phyloP scores from a whole-genome alignment of 2,888 invertebrate genomes.

The Leptinotarsa tumamoca region DNA sequence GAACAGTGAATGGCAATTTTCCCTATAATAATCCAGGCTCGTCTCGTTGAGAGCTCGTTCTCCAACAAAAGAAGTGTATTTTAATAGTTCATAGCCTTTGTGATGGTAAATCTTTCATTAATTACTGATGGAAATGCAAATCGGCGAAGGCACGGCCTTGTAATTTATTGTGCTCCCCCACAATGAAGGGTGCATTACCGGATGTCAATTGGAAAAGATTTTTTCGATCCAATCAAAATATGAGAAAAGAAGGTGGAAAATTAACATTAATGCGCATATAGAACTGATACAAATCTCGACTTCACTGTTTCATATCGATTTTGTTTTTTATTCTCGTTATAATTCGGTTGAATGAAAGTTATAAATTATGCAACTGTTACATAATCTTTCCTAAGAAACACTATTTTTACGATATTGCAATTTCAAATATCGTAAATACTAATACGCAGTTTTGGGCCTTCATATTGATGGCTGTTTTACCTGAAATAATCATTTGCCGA shows the following conservation, averaged over 20 bases:
- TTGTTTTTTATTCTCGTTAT: too few species aligned
- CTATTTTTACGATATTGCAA: too few species aligned
- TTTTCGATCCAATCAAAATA: neutral
- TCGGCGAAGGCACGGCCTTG: constrained; percentile 35
- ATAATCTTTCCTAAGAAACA: too few species aligned
- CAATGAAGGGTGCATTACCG: constrained; percentile 40
- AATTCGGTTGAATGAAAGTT: too few species aligned
- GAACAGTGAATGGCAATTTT: neutral
- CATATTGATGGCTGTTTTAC: too few species aligned
- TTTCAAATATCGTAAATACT: too few species aligned
- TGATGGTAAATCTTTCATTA: constrained; percentile 47
- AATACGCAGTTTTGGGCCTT: too few species aligned
- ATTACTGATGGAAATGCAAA: constrained; percentile 48
- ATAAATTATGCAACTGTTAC: too few species aligned
- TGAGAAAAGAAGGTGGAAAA: neutral
- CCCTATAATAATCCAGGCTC: constrained; percentile 16
- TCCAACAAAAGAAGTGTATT: constrained; percentile 44
- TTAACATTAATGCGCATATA: neutral
- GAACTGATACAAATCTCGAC: too few species aligned
- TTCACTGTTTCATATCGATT: too few species aligned
- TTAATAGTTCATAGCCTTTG: constrained; percentile 41
- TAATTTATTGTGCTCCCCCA: constrained; percentile 39
- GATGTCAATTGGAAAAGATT: neutral
- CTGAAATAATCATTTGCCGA: too few species aligned
- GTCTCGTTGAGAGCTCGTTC: constrained; percentile 19